phyloP scores from a whole-genome alignment of 2,888 invertebrate genomes.

The Drosophila percnosoma region DNA sequence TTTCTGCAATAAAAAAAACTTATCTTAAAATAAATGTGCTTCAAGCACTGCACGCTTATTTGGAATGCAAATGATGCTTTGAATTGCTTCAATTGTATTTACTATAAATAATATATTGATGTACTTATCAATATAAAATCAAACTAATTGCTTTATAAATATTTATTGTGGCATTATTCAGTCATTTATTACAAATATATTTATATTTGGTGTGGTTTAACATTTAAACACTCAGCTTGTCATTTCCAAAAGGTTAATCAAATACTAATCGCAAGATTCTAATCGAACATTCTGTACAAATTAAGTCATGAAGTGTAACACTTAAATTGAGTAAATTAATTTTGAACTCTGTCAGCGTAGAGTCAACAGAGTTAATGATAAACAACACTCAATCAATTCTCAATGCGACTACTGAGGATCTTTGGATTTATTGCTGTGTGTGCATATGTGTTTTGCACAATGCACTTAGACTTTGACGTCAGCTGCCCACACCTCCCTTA shows the following conservation, averaged over 20 bases:
- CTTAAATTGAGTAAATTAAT: slow-evolving; percentile 10
- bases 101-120: not conserved
- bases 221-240: not conserved
- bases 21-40: slow-evolving; percentile 9
- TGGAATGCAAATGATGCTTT: slow-evolving; percentile 32
- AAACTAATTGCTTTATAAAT: not conserved
- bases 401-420: slow-evolving; percentile 21
- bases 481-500: slow-evolving; percentile 11
- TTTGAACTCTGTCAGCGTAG: slow-evolving; percentile 4
- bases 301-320: not conserved
- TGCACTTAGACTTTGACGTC: slow-evolving; percentile 44
- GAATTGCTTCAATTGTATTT: not conserved
- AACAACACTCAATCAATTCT: slow-evolving; percentile 19
- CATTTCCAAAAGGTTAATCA: not conserved
- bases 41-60: slow-evolving; percentile 13
- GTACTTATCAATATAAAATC: not conserved
- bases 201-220: not conserved
- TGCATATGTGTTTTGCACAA: slow-evolving; percentile 7
- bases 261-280: not conserved
- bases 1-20: slow-evolving; percentile 12
- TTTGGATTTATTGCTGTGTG: slow-evolving; percentile 2
- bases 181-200: not conserved
- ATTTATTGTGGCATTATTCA: too few relatives aligned
- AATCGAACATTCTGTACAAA: not conserved
- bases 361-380: slow-evolving; percentile 15